Evolutionary conservation across 1,140 invertebrate species (phyloP).

Genomic region (Myzus persicae): DNA sequence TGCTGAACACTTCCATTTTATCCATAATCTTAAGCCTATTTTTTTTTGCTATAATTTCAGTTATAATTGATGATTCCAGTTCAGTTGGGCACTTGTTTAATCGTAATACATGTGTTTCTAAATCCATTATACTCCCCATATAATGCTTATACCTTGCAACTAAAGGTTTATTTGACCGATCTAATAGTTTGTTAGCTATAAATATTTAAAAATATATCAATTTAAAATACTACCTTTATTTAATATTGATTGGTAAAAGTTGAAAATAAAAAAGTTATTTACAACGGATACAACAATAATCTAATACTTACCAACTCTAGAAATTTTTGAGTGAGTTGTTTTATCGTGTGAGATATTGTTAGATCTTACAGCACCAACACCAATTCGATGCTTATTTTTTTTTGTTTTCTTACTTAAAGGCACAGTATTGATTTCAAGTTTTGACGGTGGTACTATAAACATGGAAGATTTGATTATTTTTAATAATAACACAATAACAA

Average conservation of each 20-base stretch:
- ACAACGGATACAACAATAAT: too few relatives aligned
- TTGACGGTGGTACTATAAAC: background rate
- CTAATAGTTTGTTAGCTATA: background rate
- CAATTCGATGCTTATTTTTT: background rate
- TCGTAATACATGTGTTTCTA: background rate
- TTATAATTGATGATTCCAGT: background rate
- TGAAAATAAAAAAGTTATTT: too few relatives aligned
- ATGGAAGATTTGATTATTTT: background rate
- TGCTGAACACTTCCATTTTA: background rate
- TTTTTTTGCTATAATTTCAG: background rate
- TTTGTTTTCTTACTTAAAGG: background rate
- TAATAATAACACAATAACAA: too few relatives aligned
- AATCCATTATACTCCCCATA: background rate
- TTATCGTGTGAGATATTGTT: accelerated
- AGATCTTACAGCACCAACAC: too few relatives aligned
- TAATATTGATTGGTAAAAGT: too few relatives aligned
- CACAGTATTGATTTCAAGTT: background rate
- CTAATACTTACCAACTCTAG: slow-evolving; percentile 29
- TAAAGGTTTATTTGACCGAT: background rate
- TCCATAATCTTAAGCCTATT: background rate
- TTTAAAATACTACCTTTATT: background rate
- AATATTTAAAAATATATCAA: background rate
- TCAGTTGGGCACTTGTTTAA: background rate
- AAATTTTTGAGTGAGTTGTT: background rate
- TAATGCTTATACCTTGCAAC: slow-evolving; percentile 12